phyloP scores from a whole-genome alignment of 2,888 invertebrate genomes.

The Saturnia japonica region DNA sequence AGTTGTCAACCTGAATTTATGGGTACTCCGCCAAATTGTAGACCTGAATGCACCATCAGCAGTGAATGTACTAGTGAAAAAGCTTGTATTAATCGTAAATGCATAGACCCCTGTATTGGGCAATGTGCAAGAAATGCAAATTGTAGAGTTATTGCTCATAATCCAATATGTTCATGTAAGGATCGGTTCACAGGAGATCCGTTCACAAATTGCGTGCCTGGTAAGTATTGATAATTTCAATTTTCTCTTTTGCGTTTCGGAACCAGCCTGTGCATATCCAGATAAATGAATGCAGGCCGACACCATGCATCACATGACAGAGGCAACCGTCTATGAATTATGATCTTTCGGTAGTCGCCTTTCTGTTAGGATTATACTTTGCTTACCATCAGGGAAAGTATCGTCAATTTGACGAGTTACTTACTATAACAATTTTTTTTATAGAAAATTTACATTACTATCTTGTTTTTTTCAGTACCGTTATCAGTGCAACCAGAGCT shows the following conservation, averaged over 20 bases:
- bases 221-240: conserved; percentile 46
- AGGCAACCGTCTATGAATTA: too few relatives aligned
- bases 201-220: conserved; percentile 82
- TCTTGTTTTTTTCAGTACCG: conserved; percentile 43
- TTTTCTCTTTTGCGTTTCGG: too few relatives aligned
- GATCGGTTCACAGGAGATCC: conserved; percentile 89
- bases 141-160: conserved; percentile 91
- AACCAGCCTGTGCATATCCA: too few relatives aligned
- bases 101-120: conserved; percentile 89
- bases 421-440: neutral
- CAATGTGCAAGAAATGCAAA: conserved; percentile 90
- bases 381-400: too few relatives aligned
- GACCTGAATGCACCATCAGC: conserved; percentile 91
- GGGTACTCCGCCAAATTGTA: conserved; percentile 89
- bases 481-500: conserved; percentile 48
- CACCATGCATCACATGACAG: too few relatives aligned
- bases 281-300: too few relatives aligned
- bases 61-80: conserved; percentile 89
- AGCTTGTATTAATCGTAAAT: conserved; percentile 89
- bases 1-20: conserved; percentile 86
- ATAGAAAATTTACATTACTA: conserved; percentile 3
- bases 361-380: too few relatives aligned
- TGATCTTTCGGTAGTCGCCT: too few relatives aligned
- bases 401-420: too few relatives aligned
- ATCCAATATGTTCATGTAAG: conserved; percentile 90